A percentile compares a stretch with the other conserved stretches of the same genome.
phyloP scores from a whole-genome alignment of 2,888 invertebrate genomes.

The Diarsia dahlii region DNA sequence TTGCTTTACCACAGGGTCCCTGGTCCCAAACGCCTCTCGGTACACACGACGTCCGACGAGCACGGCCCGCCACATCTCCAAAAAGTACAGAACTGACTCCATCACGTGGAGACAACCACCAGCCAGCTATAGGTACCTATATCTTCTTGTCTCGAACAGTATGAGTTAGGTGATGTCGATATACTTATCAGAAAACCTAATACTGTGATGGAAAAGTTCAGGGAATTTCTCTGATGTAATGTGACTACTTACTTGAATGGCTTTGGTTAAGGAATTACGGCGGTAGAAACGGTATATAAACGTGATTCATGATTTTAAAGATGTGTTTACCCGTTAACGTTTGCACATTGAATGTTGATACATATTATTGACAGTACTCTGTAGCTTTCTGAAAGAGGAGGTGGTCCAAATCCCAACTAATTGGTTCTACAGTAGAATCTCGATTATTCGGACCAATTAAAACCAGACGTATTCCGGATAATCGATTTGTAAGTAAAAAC shows the following conservation, averaged over 20 bases:
- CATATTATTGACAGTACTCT: neutral
- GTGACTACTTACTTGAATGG: neutral
- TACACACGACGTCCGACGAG: constrained; percentile 26
- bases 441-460: too few relatives aligned
- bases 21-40: constrained; percentile 53
- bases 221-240: neutral
- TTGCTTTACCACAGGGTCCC: constrained; percentile 45
- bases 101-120: constrained; percentile 62
- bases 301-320: neutral
- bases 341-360: neutral
- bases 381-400: neutral
- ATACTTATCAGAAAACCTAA: neutral
- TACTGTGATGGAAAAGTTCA: neutral
- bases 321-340: neutral
- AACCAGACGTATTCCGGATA: too few relatives aligned
- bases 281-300: neutral
- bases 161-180: neutral
- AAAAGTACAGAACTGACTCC: constrained; percentile 45
- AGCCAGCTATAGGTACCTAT: constrained; percentile 48
- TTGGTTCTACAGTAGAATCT: neutral
- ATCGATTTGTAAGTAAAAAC: too few relatives aligned
- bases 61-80: neutral
- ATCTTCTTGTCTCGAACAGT: neutral
- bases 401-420: neutral
- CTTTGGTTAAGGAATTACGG: too few relatives aligned